Evolutionary conservation across 1,140 invertebrate genomes (phyloP), one percentile per base, ranked within the genome.

Genomic region (Wasmannia auropunctata): DNA sequence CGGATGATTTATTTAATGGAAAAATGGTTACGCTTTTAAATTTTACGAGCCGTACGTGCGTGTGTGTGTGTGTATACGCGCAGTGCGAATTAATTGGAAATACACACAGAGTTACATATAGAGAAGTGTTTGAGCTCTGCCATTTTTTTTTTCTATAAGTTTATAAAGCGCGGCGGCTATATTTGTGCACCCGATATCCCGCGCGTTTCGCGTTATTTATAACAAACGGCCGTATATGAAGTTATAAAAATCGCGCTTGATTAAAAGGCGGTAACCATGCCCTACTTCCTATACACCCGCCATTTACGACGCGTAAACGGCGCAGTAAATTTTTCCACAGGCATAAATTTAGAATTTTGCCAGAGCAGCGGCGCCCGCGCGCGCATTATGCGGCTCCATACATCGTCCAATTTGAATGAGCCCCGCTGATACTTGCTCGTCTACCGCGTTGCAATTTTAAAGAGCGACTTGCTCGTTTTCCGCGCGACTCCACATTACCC

Each of bases 331-430:
- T 83, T 74, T 58, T 83, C 67, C 79, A 34, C 51, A 28, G 51
- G 8, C 40, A 43, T 83, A 83, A 83, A 83, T 83, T 83, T 83
- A 72, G 51, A 83, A 74, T 83, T 83, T 83, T 25, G 51, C 79
- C n/a, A 58, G 51, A 74, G 79, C 51, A 83, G 49, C 51, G 8
- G 16, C 34, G 46, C 46, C 28, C 46, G 16, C 34, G 46, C 46
- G 25, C 46, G 43, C 79, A 43, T 72, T 72, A 69, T 58, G 51
- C 51, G 51, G 67, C 70, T 74, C n/a, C 65, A 28, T 34, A 34
- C 54, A 31, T 83, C 79, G 54, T 83, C 28, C 51, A 83, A 72
- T 69, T 83, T 72, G 79, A 72, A 83, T 83, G 79, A 83, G 79
- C 25, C 25, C n/a, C 37, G 37, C 79, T 83, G 67, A 83, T 81